phyloP scores from a whole-genome alignment of 2,113 vertebrate species.

The Otocyon megalotis region DNA sequence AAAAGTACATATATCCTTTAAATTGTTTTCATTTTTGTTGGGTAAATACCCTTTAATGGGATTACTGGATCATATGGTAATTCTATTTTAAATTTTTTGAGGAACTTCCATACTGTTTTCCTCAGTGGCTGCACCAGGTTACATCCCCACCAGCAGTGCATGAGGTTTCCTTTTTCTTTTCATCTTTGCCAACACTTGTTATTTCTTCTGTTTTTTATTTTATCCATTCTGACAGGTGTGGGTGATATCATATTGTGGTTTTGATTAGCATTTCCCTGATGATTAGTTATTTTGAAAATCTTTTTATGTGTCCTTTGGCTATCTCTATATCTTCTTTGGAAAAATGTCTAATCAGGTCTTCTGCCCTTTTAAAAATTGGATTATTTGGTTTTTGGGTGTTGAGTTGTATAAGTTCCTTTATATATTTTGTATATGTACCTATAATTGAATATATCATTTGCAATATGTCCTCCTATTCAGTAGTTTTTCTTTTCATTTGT shows the following conservation, averaged over 20 bases:
- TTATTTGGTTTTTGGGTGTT: neutral
- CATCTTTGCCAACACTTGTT: neutral
- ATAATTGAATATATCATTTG: neutral
- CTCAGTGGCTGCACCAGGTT: neutral
- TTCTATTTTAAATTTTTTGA: neutral
- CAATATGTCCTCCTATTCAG: neutral
- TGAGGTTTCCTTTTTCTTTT: neutral
- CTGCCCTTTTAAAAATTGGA: neutral
- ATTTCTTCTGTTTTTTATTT: neutral
- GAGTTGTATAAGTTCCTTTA: neutral
- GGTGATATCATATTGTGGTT: neutral
- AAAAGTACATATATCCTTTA: neutral
- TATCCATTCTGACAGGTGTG: neutral
- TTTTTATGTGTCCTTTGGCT: neutral
- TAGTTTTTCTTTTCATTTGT: neutral
- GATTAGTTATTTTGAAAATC: neutral
- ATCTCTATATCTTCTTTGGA: neutral
- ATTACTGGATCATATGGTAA: neutral
- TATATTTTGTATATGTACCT: neutral
- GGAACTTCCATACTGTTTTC: neutral
- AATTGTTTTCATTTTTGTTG: neutral
- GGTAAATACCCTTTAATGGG: neutral
- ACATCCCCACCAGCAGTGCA: neutral
- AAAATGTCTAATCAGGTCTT: neutral
- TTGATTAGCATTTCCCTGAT: neutral